Conservation (phyloP, 2,888 invertebrate species). For the Camponotus fellah region DNA sequence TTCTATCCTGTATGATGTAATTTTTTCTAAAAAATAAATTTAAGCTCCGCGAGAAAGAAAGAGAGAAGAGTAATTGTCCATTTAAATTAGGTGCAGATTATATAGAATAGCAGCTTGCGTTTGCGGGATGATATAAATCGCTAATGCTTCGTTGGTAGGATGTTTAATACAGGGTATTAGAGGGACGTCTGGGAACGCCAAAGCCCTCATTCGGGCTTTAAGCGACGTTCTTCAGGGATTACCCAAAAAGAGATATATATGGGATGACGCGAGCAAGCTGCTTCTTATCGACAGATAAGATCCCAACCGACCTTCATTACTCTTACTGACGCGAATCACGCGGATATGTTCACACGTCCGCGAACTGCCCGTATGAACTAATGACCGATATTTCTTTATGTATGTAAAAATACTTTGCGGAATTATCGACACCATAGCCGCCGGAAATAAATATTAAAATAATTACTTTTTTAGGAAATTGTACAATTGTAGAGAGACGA, state of each 20-base stretch:
- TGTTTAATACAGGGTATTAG: conserved; percentile 47
- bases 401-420: not conserved
- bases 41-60: not conserved
- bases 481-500: not conserved
- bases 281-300: conserved; percentile 62
- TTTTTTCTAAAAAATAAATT: not conserved
- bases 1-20: not conserved
- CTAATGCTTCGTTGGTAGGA: conserved; percentile 25
- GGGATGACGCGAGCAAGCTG: conserved; percentile 43
- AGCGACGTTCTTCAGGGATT: conserved; percentile 43
- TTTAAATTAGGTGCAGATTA: conserved; percentile 16
- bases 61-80: not conserved
- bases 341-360: conserved; percentile 29
- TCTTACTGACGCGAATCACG: conserved; percentile 9
- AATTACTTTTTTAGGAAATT: not conserved
- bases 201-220: conserved; percentile 30
- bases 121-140: conserved; percentile 10
- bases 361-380: conserved; percentile 4
- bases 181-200: conserved; percentile 48
- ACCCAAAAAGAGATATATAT: conserved; percentile 37
- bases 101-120: conserved; percentile 9
- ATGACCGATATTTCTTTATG: not conserved
- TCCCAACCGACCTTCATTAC: conserved; percentile 44
- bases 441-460: not conserved
- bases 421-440: not conserved